Evolutionary conservation across 2,888 invertebrate species (phyloP).

Genomic region (Diaperis boleti): DNA sequence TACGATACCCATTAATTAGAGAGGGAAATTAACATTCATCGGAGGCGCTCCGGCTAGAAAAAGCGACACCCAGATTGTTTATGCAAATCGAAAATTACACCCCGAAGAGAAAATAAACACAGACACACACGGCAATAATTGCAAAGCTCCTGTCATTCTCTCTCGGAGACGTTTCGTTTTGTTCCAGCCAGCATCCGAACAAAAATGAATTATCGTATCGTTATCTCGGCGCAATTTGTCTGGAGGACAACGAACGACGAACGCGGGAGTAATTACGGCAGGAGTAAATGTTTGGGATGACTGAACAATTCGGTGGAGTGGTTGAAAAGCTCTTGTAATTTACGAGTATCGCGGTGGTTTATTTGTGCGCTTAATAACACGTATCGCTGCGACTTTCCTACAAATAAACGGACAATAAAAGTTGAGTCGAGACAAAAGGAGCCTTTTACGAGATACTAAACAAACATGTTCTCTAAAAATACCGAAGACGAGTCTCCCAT

Average conservation of each 20-base stretch:
- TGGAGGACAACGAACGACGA: background rate
- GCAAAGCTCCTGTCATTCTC: no score
- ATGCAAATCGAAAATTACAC: background rate
- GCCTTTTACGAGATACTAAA: slow-evolving; percentile 49
- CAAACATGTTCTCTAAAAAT: slow-evolving; percentile 52
- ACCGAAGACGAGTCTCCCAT: no score
- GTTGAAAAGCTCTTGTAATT: slow-evolving; percentile 38
- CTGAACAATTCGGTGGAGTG: slow-evolving; percentile 25
- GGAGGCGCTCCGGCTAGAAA: background rate
- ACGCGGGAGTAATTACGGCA: slow-evolving; percentile 10
- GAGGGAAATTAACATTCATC: background rate
- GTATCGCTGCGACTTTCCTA: slow-evolving; percentile 49
- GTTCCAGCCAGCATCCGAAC: no score
- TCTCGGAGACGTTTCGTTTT: no score
- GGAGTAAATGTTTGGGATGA: slow-evolving; percentile 30
- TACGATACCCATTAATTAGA: no score
- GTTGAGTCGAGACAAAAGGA: slow-evolving; percentile 49
- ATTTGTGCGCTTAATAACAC: slow-evolving; percentile 45
- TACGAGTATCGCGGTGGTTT: slow-evolving; percentile 40
- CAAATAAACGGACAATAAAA: slow-evolving; percentile 52
- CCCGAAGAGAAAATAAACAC: background rate
- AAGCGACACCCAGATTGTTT: background rate
- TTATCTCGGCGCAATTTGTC: background rate
- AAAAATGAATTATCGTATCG: no score
- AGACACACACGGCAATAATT: no score